Evolutionary conservation across 1,140 invertebrate species (phyloP).

Genomic region (Drosophila elegans): DNA sequence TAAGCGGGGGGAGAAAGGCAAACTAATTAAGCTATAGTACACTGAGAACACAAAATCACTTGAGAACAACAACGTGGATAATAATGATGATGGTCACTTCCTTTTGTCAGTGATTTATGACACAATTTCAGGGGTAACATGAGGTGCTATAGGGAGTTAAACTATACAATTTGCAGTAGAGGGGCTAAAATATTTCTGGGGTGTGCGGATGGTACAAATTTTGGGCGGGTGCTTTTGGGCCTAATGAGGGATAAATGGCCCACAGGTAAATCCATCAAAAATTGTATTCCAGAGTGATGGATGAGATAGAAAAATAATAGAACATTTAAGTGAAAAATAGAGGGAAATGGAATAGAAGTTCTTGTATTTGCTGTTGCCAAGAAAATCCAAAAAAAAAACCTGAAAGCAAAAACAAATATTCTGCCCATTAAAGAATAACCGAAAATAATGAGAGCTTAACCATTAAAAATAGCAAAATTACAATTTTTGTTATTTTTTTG

Average conservation of each 20-base stretch:
- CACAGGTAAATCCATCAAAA: slow-evolving; percentile 9
- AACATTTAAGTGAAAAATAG: too few relatives aligned
- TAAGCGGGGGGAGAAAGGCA: slow-evolving; percentile 44
- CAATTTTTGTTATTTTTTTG: too few relatives aligned
- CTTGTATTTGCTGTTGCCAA: too few relatives aligned
- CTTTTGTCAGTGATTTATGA: slow-evolving; percentile 72
- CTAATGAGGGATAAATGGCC: slow-evolving; percentile 14
- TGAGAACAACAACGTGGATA: slow-evolving; percentile 26
- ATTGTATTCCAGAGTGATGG: background rate
- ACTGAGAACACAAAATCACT: slow-evolving; percentile 57
- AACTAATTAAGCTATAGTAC: slow-evolving; percentile 70
- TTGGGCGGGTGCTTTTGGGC: background rate
- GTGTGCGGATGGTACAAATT: slow-evolving; percentile 9
- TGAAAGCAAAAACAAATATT: too few relatives aligned
- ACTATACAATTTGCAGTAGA: background rate
- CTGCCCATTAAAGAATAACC: too few relatives aligned
- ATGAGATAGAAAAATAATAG: background rate
- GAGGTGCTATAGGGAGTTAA: background rate
- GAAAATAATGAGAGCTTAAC: too few relatives aligned
- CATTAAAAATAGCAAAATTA: too few relatives aligned
- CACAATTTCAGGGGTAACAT: slow-evolving; percentile 22
- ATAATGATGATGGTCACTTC: slow-evolving; percentile 78
- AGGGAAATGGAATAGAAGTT: too few relatives aligned
- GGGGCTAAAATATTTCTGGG: slow-evolving; percentile 6
- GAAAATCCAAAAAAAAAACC: too few relatives aligned